These are phyloP conservation scores for Lycaon pictus DNA, from an alignment of 2,113 vertebrate species.

Conservation along the genomic window DNA sequence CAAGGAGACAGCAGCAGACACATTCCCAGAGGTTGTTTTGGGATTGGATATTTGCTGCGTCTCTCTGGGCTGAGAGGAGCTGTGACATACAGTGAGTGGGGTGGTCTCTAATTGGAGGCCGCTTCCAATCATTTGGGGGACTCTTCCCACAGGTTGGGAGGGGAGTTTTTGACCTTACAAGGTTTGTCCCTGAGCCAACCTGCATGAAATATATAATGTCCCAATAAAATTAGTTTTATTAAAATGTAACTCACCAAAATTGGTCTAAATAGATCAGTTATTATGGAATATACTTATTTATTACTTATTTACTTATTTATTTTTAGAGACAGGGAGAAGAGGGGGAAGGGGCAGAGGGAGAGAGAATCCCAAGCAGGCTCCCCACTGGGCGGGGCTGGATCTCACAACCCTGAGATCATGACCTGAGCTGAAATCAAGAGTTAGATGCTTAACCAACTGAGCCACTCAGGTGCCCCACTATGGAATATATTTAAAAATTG, in stretches of 20 bases:
- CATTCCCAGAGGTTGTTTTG: not conserved
- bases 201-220: not conserved
- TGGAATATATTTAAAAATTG: conserved; percentile 13
- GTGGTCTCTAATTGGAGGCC: not conserved
- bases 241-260: not conserved
- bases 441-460: no score
- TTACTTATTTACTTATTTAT: no score
- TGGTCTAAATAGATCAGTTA: not conserved
- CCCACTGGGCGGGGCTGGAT: no score
- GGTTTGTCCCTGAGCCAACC: not conserved
- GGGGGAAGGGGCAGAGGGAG: no score
- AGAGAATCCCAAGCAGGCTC: no score
- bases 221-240: not conserved
- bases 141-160: not conserved
- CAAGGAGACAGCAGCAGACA: no score
- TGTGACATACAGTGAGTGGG: not conserved
- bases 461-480: no score
- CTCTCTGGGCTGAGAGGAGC: not conserved
- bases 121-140: not conserved
- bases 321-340: no score
- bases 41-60: not conserved
- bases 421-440: no score
- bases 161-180: not conserved
- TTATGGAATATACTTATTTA: not conserved
- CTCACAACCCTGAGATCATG: no score